A percentile compares a stretch with the other conserved stretches of the same genome.
Conservation (phyloP, 2,888 invertebrate genomes). For the Rhamphomyia laevipes region DNA sequence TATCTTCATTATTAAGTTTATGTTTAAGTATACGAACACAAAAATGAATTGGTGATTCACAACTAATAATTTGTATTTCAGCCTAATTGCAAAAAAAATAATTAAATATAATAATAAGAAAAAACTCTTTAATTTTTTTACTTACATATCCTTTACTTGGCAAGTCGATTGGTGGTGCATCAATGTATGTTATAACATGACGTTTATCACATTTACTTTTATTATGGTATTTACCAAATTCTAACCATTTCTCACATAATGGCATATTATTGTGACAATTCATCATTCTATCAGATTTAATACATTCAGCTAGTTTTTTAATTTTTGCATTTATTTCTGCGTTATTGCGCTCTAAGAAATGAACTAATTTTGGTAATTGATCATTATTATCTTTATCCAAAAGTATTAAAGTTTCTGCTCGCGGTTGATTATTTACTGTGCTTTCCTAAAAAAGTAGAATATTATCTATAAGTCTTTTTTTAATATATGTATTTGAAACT, state of each 20-base stretch:
- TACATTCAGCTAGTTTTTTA: constrained; percentile 4
- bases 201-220: constrained; percentile 45
- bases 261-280: constrained; percentile 14
- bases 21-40: constrained; percentile 46
- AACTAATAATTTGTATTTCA: constrained; percentile 44
- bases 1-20: constrained; percentile 13
- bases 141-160: constrained; percentile 24
- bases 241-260: constrained; percentile 44
- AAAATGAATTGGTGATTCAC: constrained; percentile 49
- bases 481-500: too few relatives aligned
- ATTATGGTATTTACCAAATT: constrained; percentile 52
- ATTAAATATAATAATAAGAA: not conserved
- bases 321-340: not conserved
- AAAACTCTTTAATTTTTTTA: too few relatives aligned
- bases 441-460: not conserved
- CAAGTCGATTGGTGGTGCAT: constrained; percentile 42
- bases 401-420: constrained; percentile 40
- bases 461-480: too few relatives aligned
- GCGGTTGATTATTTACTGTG: constrained; percentile 14
- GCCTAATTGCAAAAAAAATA: constrained; percentile 23
- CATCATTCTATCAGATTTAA: constrained; percentile 11
- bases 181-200: constrained; percentile 47
- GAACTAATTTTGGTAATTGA: constrained; percentile 48
- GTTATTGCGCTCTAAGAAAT: constrained; percentile 38
- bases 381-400: constrained; percentile 46